Conservation (phyloP, 37 sponge, comb jelly and placozoan species). For the Halisarca cf. caerulea region DNA sequence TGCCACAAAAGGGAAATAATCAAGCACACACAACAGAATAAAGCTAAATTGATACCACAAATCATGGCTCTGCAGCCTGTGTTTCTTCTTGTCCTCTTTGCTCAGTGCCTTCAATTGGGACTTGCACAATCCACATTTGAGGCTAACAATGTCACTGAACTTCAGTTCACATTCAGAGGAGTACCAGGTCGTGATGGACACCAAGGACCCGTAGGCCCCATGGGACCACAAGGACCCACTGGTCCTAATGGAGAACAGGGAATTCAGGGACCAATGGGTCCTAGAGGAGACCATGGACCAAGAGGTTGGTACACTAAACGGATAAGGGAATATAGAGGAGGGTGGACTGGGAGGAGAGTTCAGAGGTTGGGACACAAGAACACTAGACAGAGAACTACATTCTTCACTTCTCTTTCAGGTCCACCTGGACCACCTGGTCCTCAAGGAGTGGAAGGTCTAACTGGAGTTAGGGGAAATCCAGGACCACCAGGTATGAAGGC, state of each 20-base stretch:
- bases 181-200: constrained; percentile 17
- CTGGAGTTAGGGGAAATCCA: neutral
- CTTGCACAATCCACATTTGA: neutral
- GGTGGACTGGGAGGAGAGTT: neutral
- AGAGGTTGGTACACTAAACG: neutral
- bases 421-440: constrained; percentile 14
- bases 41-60: too few species aligned
- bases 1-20: too few species aligned
- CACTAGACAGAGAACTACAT: too few species aligned
- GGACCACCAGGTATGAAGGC: too few species aligned
- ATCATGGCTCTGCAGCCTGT: too few species aligned
- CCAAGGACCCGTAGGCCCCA: constrained; percentile 35
- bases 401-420: neutral
- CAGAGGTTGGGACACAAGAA: neutral
- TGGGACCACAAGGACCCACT: constrained; percentile 54
- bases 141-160: constrained; percentile 23
- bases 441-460: neutral
- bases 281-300: constrained; percentile 5
- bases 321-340: neutral
- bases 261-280: neutral
- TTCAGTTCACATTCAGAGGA: constrained; percentile 29
- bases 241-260: constrained; percentile 50
- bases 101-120: too few species aligned
- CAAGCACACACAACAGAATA: too few species aligned
- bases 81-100: too few species aligned